Evolutionary conservation across 2,113 vertebrate genomes (phyloP), one percentile per base, ranked within the genome.

Genomic region (Perca schrenkii): DNA sequence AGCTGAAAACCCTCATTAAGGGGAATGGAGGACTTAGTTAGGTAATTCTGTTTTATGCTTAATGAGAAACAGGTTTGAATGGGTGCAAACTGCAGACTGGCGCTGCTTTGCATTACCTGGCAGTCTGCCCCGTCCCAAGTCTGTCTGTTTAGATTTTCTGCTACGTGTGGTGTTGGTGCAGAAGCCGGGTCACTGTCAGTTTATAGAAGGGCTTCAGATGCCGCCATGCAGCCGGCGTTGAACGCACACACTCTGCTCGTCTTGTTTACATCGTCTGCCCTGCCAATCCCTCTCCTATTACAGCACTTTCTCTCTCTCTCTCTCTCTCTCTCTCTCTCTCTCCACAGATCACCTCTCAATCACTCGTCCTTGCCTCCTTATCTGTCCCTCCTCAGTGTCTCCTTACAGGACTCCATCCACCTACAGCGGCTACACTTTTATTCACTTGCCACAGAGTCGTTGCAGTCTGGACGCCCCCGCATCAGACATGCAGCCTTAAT

Each of bases 41-140:
- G 49, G 81, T 91, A 64, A 90, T 82, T 91, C 70, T 53, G 86
- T 77, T 83, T 88, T 85, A 91, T 90, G 83, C 74, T 60, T 94
- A 94, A 94, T 93, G 89, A 92, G 92, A 91, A 94, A 80, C 94
- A 94, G 93, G 73, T 82, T 87, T 16, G 74, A 92, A 85, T 78
- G 87, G 87, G 72, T 65, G 73, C 79, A 66, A 40, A 65, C 66
- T 11, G 71, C 82, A 74, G 78, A 63, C 68, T 68, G 84, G 78
- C 66, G 70, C 74, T 75, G 62, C 6, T 8, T 17, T 74, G 68
- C 60, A 16, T 81, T 74, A 68, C 49, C 77, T 4, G 80, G 68
- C 80, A 13, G 57, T 14, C 82, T n/a, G 54, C 68, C 77, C 15
- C 13, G 1, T 11, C 66, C 57, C 58, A 4, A 3, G 65, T 61